Base-by-base conservation (phyloP, 2,797 vertebrate species). In the Myioborus miniatus region DNA sequence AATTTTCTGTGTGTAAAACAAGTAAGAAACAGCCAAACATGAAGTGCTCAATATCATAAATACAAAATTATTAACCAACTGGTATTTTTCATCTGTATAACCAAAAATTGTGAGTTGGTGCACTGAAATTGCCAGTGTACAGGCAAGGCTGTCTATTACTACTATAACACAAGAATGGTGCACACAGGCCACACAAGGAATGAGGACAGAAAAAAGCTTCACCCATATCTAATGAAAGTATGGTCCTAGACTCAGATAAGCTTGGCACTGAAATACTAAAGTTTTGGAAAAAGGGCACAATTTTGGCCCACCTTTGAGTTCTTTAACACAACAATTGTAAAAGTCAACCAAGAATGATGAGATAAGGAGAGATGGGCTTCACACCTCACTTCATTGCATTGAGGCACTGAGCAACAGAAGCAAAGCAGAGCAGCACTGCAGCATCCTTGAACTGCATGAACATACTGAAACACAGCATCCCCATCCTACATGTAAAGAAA, bases 151-250 rank as follows among this genome's bases (percentile, higher is more conserved):
- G 17, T 29, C 26, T 41, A 5, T 41, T n/a, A 7, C 6, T 43
- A 22, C 12, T 15, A 0, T 27, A 49, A 62, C 5, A 58, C 9
- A 36, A 32, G 24, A 74, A 65, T 4, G 12, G 32, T 18, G 15
- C 8, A 36, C 30, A 34, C 0, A 2, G 49, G 43, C 17, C 44
- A 55, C 0, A 0, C 6, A 59, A 71, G 12, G 12, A 50, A 37
- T 17, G 7, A n/a, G 23, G 22, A 69, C 3, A 32, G 17, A 43
- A 77, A 67, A 64, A 85, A 26, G 19, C 22, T 15, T 77, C 46
- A 60, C 17, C 16, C 1, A 0, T 24, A 44, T 22, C 24, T 55
- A 63, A 26, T 39, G 12, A 27, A 87, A 67, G 8, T 20, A 49
- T 2, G 19, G 6, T 15, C 20, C 52, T 3, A 74, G 21, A 76